phyloP scores from a whole-genome alignment of 2,113 vertebrate genomes.

The Isichthys henryi region DNA sequence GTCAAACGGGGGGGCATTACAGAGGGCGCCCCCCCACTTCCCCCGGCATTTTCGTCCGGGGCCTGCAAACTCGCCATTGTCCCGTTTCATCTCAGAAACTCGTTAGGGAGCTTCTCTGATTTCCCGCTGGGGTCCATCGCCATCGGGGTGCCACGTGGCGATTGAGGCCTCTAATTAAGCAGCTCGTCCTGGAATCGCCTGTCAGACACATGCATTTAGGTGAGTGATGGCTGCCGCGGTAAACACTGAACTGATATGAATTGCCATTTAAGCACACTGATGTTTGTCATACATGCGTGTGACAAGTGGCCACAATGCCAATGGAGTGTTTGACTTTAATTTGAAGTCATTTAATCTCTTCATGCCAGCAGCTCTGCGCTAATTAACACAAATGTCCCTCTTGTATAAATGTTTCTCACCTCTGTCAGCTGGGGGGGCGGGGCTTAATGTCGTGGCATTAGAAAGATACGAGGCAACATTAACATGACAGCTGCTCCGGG shows the following conservation, averaged over 20 bases:
- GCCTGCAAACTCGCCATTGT: constrained; percentile 24
- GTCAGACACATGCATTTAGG: constrained; percentile 98
- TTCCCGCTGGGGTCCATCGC: constrained; percentile 48
- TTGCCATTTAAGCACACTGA: constrained; percentile 99
- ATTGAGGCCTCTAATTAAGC: constrained; percentile 99
- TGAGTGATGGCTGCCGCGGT: constrained; percentile 90
- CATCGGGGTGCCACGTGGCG: constrained; percentile 30
- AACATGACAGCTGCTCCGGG: not conserved
- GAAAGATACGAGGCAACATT: not conserved
- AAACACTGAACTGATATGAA: constrained; percentile 99
- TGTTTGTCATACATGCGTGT: constrained; percentile 99
- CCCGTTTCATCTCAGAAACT: constrained; percentile 44
- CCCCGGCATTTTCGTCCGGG: not conserved
- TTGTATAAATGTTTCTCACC: constrained; percentile 76
- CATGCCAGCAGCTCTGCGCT: constrained; percentile 81
- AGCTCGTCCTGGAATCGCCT: constrained; percentile 89
- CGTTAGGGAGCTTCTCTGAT: constrained; percentile 49
- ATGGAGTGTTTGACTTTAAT: constrained; percentile 96
- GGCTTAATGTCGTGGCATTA: constrained; percentile 43
- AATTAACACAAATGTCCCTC: constrained; percentile 96
- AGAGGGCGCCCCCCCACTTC: not conserved
- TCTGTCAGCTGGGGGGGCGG: constrained; percentile 77
- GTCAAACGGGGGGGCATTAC: not conserved
- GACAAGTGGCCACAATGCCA: constrained; percentile 94
- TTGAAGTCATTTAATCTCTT: constrained; percentile 95